Base-by-base conservation (phyloP, 2,888 invertebrate genomes). In the Eurytoma adleriae region DNA sequence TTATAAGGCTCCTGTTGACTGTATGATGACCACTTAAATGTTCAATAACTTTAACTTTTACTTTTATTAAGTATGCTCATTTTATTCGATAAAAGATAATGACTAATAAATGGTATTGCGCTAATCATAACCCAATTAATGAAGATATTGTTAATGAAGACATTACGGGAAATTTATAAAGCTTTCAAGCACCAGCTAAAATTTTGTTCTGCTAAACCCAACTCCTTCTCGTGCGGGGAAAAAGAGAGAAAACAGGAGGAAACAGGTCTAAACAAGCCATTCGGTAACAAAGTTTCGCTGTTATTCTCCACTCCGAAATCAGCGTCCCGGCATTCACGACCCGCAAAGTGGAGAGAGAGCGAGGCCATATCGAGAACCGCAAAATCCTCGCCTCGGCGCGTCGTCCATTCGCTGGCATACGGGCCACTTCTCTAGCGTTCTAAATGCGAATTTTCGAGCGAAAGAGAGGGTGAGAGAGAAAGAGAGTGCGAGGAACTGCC, bases 341-440 rank as follows among this genome's bases (percentile, higher is more conserved):
- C 20, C 57, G 56, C n/a, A 52, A 62, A 62, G 20, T 54, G 67
- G 70, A 48, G 30, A n/a, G 18, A 5, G 4, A 61, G 62, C 62
- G 30, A 52, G 57, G 54, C 56, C 24, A 48, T 48, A 74, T 10
- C 27, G 52, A 52, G 54, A 52, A 50, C 66, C 72, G 30, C 72
- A 61, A 78, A 78, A 72, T 73, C 74, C 64, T 64, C 52, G 66
- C 66, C 2, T 40, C 27, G 40, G 5, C 3, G 48, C 20, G 13
- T 72, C 67, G 72, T 72, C 59, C 20, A 72, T 62, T 77, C 54
- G 62, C 48, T 24, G 18, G 13, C 54, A 69, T 69, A 66, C 66
- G 40, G 57, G 57, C 66, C 66, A 20, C 30, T 20, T 56, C 61
- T 27, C 20, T n/a, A 30, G 62, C 30, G 57, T 18, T 56, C 14